Base-by-base conservation (phyloP, 2,797 vertebrate species). In the Bradypus variegatus region DNA sequence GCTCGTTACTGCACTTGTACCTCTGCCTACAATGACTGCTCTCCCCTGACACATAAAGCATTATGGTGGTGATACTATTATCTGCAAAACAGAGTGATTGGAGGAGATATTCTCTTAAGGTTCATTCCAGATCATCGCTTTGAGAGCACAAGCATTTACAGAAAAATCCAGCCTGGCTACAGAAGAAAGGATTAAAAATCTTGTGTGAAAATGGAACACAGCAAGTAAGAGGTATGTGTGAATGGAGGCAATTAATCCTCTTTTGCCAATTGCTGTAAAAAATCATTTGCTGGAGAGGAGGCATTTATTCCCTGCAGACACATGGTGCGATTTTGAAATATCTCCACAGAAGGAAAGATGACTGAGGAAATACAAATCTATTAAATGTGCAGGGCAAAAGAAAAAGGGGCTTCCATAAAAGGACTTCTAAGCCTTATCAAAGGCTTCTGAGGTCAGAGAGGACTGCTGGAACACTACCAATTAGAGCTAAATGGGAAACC, bases 401-500 rank as follows among this genome's bases (percentile, higher is more conserved):
- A 77, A 89, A 91, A 86, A 94, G 86, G 36, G 84, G 65, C 55
- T 53, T 76, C 93, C 73, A 41, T 91, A 70, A 93, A 95, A 94
- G 88, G 70, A n/a, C 67, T 85, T 90, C 92, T 81, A 76, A 91
- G 27, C 88, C 89, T 1, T 90, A 84, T 95, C 86, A 95, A 90
- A 94, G 91, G 75, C 92, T 93, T 29, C 84, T 2, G 86, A 78
- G 93, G 95, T 89, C 91, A 60, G 88, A 21, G 65, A 92, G 90
- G 65, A 70, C 85, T 82, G 91, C 45, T 3, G 8, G 79, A 85
- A 94, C 88, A 75, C 91, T 76, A 77, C 93, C 94, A 95, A 95
- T 95, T 95, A 96, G 93, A 94, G 83, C 78, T 82, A 80, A 93
- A 87, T 94, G 93, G 95, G 84, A 90, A 91, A 92, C 72, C 5